Percentiles rank a stretch among this genome's conserved stretches.
Conservation (phyloP, 2,113 vertebrate species). For the Corvus hawaiiensis region DNA sequence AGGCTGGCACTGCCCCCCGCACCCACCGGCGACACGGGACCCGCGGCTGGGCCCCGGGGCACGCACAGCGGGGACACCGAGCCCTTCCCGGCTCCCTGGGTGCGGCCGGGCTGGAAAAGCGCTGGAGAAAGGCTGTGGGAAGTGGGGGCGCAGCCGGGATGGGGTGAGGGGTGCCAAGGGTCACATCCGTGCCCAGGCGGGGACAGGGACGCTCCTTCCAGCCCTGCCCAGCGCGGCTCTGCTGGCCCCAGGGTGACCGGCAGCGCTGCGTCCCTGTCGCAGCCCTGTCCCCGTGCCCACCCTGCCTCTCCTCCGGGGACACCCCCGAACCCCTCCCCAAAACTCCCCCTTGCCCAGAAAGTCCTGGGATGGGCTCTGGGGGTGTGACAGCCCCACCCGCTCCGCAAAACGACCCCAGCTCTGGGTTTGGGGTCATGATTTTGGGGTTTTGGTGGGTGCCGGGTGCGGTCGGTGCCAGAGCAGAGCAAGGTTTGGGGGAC, state of each 20-base stretch:
- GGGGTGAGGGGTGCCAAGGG: not conserved
- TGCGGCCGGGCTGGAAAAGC: not conserved
- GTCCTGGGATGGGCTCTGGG: not conserved
- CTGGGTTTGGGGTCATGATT: fast-evolving
- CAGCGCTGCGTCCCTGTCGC: not conserved
- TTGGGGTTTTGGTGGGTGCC: not conserved
- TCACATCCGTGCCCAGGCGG: fast-evolving
- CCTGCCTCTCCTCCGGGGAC: too few relatives aligned
- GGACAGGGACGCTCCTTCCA: not conserved
- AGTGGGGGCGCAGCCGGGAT: not conserved
- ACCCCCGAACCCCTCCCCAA: not conserved
- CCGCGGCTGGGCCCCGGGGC: not conserved
- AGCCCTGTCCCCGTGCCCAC: not conserved
- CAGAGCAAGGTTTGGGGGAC: not conserved
- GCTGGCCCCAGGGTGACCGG: too few relatives aligned
- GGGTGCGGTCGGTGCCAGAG: not conserved
- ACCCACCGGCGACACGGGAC: too few relatives aligned
- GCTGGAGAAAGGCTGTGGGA: not conserved
- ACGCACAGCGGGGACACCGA: fast-evolving
- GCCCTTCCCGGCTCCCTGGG: not conserved
- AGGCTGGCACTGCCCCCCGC: not conserved
- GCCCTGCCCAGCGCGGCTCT: not conserved
- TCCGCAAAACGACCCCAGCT: fast-evolving
- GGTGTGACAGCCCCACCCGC: not conserved
- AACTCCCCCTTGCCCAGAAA: not conserved